Conservation (phyloP, 2,797 vertebrate genomes). For the Phataginus tricuspis region DNA sequence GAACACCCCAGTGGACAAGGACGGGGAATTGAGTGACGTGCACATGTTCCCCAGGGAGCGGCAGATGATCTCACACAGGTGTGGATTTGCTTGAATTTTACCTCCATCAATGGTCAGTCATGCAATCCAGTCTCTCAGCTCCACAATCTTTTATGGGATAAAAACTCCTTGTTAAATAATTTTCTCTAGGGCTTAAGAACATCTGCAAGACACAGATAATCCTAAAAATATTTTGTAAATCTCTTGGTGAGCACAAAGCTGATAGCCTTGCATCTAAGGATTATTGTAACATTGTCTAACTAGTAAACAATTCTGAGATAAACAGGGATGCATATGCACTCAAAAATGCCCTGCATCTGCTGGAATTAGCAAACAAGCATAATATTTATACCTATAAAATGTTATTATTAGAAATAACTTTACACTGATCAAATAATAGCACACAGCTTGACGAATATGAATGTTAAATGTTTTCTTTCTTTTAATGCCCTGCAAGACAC, state of each 20-base stretch:
- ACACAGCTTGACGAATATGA: not conserved
- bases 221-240: constrained; percentile 51
- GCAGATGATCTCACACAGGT: not conserved
- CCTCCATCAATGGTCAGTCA: constrained; percentile 50
- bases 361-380: not conserved
- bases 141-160: constrained; percentile 58
- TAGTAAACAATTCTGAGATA: constrained; percentile 27
- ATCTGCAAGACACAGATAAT: constrained; percentile 76
- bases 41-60: not conserved
- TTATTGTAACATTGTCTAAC: constrained; percentile 46
- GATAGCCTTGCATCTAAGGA: constrained; percentile 10
- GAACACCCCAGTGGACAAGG: not conserved
- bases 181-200: constrained; percentile 62
- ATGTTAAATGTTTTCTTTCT: not conserved
- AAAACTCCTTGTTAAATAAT: constrained; percentile 70
- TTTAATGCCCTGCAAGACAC: not conserved
- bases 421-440: not conserved
- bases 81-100: constrained; percentile 40
- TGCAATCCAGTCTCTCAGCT: constrained; percentile 36
- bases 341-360: not conserved
- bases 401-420: not conserved
- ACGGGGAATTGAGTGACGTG: not conserved
- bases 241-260: constrained; percentile 42
- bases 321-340: not conserved
- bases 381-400: not conserved